Evolutionary conservation across 2,797 vertebrate species (phyloP).

Genomic region (Sternotherus odoratus): DNA sequence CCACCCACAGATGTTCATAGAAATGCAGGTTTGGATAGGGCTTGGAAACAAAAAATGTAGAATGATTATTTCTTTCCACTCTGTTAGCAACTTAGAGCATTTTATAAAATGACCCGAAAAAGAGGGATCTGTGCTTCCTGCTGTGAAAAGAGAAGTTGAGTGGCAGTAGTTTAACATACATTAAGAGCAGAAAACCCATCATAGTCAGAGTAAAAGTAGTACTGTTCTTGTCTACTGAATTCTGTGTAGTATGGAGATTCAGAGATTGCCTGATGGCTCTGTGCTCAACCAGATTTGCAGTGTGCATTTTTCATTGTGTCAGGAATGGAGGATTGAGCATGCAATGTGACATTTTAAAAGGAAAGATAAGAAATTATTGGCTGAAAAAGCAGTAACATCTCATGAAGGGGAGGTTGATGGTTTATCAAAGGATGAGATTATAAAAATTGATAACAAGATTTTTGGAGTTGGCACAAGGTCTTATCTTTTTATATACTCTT

Average conservation of each 20-base stretch:
- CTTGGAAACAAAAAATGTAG: neutral
- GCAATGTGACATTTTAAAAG: neutral
- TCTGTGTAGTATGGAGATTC: neutral
- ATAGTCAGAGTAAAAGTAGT: neutral
- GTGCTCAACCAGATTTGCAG: neutral
- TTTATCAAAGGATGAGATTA: neutral
- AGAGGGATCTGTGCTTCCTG: neutral
- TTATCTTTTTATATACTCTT: neutral
- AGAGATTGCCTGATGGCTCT: neutral
- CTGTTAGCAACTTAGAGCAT: neutral
- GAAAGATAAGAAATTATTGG: neutral
- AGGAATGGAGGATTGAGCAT: neutral
- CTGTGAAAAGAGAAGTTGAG: neutral
- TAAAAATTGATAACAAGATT: neutral
- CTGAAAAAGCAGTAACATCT: neutral
- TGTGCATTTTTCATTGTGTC: neutral
- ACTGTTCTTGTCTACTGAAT: neutral
- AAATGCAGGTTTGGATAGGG: neutral
- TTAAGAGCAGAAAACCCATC: neutral
- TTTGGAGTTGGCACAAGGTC: neutral
- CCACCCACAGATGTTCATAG: neutral
- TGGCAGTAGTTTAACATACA: neutral
- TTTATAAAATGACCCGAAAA: neutral
- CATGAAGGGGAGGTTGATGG: neutral
- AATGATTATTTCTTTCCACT: neutral